These are phyloP conservation scores for Junco hyemalis DNA, from an alignment of 2,113 vertebrate genomes.

Conservation along the genomic window DNA sequence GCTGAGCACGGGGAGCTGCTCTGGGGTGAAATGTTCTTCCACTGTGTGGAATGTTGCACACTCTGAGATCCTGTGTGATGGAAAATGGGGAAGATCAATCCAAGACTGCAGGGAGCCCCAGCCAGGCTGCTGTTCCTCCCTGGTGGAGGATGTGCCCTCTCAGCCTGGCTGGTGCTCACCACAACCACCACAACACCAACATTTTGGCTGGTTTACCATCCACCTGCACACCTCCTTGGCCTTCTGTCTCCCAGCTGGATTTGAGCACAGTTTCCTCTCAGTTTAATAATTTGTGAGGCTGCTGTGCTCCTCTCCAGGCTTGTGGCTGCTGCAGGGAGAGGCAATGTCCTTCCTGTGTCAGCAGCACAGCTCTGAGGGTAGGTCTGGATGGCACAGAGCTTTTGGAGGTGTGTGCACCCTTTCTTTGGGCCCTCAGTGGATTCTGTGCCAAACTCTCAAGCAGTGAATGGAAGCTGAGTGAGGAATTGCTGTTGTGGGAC, in stretches of 20 bases:
- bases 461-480: background rate
- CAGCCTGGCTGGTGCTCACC: background rate
- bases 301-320: background rate
- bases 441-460: background rate
- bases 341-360: background rate
- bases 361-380: background rate
- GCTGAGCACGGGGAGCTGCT: background rate
- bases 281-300: background rate
- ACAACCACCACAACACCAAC: fast-evolving
- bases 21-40: background rate
- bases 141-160: fast-evolving
- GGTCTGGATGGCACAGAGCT: background rate
- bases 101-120: background rate
- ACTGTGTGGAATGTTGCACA: background rate
- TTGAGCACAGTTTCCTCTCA: background rate
- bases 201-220: background rate
- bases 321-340: background rate
- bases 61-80: background rate
- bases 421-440: background rate
- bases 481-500: background rate
- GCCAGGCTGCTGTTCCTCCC: background rate
- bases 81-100: background rate
- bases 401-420: background rate
- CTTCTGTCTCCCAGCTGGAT: background rate
- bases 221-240: background rate